Percentiles rank a stretch among this genome's conserved stretches.
Evolutionary conservation across 23 tunicate species (phyloP).

Genomic region (Styela plicata): DNA sequence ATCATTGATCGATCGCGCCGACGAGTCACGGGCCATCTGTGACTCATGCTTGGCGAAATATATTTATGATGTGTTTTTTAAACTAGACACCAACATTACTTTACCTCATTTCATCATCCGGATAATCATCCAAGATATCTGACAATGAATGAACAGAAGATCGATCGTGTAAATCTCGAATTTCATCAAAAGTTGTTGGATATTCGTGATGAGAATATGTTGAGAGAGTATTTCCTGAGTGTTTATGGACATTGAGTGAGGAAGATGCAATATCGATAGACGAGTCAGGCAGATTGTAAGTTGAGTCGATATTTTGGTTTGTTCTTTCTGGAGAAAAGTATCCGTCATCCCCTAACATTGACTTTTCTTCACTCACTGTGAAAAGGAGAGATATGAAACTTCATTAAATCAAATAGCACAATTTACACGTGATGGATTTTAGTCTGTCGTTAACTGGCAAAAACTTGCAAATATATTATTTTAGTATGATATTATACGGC

Average conservation of each 20-base stretch:
- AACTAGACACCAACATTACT: too few relatives aligned
- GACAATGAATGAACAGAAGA: slow-evolving; percentile 1
- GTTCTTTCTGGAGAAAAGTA: not conserved
- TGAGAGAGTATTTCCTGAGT: not conserved
- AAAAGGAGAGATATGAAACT: too few relatives aligned
- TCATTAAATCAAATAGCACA: too few relatives aligned
- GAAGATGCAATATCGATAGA: not conserved
- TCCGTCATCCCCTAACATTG: not conserved
- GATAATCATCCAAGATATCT: not conserved
- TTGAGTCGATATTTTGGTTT: not conserved
- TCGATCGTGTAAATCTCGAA: slow-evolving; percentile 1
- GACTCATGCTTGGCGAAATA: too few relatives aligned
- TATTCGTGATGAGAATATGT: not conserved
- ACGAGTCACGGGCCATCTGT: too few relatives aligned
- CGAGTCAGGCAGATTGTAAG: not conserved
- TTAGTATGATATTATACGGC: too few relatives aligned
- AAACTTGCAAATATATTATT: too few relatives aligned
- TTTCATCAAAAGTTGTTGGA: not conserved
- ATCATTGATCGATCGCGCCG: too few relatives aligned
- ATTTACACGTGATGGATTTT: too few relatives aligned
- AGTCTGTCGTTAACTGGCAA: too few relatives aligned
- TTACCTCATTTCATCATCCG: not conserved
- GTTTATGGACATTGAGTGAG: not conserved
- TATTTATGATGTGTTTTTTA: too few relatives aligned
- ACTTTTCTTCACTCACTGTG: not conserved